phyloP scores from a whole-genome alignment of 2,888 invertebrate species.

The Eretmocerus hayati region DNA sequence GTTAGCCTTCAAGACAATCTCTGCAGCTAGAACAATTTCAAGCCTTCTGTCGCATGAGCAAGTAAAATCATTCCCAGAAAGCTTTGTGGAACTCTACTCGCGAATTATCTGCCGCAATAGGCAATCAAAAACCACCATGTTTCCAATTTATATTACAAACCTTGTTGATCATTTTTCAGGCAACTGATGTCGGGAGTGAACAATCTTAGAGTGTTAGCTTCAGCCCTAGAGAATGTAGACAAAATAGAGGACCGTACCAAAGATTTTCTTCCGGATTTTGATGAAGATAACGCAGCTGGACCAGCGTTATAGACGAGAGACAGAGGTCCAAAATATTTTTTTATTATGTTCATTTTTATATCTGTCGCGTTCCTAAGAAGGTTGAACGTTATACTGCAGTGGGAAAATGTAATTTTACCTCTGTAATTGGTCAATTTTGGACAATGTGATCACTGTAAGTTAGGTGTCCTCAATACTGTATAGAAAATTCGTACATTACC shows the following conservation, averaged over 20 bases:
- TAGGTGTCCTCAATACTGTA: slow-evolving; percentile 1
- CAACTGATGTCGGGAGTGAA: slow-evolving; percentile 62
- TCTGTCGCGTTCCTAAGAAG: slow-evolving; percentile 25
- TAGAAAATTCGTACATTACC: slow-evolving; percentile 6
- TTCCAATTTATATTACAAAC: not conserved
- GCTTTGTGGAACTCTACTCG: too few relatives aligned
- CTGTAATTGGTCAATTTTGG: slow-evolving; percentile 12
- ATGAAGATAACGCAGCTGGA: slow-evolving; percentile 49
- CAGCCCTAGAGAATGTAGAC: slow-evolving; percentile 56
- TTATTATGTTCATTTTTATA: slow-evolving; percentile 16
- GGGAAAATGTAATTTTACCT: slow-evolving; percentile 14
- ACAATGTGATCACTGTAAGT: slow-evolving; percentile 18
- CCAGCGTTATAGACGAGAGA: slow-evolving; percentile 45
- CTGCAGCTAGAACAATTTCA: slow-evolving; percentile 5
- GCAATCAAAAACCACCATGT: too few relatives aligned
- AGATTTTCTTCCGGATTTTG: slow-evolving; percentile 48
- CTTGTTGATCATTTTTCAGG: slow-evolving; percentile 47
- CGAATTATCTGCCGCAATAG: too few relatives aligned
- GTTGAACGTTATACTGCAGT: slow-evolving; percentile 10
- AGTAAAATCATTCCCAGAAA: too few relatives aligned
- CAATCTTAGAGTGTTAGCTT: slow-evolving; percentile 59
- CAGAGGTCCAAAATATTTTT: slow-evolving; percentile 15
- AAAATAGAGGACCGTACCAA: slow-evolving; percentile 50
- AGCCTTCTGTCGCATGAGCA: not conserved
- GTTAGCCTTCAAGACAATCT: too few relatives aligned